Base-by-base conservation (phyloP, 2,113 vertebrate species). In the Ophthalmolycus amberensis region DNA sequence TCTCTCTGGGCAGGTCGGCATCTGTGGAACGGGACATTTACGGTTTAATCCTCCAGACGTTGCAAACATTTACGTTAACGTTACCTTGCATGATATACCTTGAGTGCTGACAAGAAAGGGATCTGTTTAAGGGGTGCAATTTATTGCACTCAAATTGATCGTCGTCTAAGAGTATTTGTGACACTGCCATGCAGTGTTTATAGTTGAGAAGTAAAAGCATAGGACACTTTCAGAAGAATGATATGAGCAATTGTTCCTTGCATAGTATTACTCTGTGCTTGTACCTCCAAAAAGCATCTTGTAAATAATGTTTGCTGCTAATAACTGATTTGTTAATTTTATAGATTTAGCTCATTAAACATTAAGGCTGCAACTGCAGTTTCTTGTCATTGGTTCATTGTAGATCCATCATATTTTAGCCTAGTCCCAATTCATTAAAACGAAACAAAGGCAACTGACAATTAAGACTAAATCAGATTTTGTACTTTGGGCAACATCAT, bases 1-100 rank as follows among this genome's bases (percentile, higher is more conserved):
- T 44, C 59, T 58, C 25, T 58, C 38, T 38, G 34, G 37, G 15
- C 12, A 54, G 32, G 65, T n/a, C 18, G 63, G 32, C 6, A 22
- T 71, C 60, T 29, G 63, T 44, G 37, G 20, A 68, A 40, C 65
- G 5, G 12, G 52, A 63, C 29, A 42, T 74, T 25, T 7, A 64
- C 22, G 32, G 68, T 16, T 46, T 32, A 83, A 46, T 70, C 14
- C 10, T 25, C 22, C 77, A 76, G 66, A 74, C 62, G 29, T 34
- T 65, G 64, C 70, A 80, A 71, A 66, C 60, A 50, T 75, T 65
- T 52, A 29, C 15, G 20, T 66, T 62, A 34, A 29, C 15, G 20
- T 66, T 62, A 34, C 11, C 29, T 64, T 70, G 16, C 70, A 29
- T 79, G 66, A 34, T 60, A 20, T 56, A 62, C 62, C 68, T 38